These are phyloP conservation scores for Stictonetta naevosa DNA, from an alignment of 2,113 vertebrate genomes.

Conservation along the genomic window DNA sequence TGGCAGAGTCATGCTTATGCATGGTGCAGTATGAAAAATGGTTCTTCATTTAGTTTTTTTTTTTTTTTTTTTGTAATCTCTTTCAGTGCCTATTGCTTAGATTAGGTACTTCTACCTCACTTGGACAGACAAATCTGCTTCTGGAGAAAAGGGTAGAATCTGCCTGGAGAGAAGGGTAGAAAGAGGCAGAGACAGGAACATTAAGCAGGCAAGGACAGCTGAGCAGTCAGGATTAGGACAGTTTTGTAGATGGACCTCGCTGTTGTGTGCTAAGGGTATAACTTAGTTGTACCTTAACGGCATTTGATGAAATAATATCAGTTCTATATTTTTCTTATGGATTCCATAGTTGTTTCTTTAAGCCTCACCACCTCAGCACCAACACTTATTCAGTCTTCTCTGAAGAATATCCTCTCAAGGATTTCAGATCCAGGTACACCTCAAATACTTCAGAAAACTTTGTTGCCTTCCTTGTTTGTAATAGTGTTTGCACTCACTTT, in stretches of 20 bases:
- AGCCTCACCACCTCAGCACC: neutral
- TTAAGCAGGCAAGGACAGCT: neutral
- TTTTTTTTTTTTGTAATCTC: neutral
- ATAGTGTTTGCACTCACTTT: neutral
- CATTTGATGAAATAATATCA: neutral
- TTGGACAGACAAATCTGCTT: neutral
- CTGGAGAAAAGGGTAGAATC: neutral
- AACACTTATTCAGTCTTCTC: neutral
- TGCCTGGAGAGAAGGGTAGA: rapidly evolving
- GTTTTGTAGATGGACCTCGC: neutral
- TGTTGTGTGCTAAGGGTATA: neutral
- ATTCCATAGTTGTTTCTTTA: neutral
- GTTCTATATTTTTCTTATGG: neutral
- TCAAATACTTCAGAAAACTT: neutral
- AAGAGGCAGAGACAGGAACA: neutral
- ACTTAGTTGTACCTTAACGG: neutral
- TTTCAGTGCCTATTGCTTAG: neutral
- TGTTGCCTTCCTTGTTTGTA: neutral
- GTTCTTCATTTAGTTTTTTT: neutral
- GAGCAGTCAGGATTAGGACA: neutral
- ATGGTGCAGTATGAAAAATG: neutral
- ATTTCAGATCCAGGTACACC: neutral
- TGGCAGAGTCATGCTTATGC: too few relatives aligned
- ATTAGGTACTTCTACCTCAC: neutral
- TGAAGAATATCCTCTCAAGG: neutral